Evolutionary conservation across 2,797 vertebrate species (phyloP), one percentile per base, ranked within the genome.

Genomic region (Sciurus carolinensis): DNA sequence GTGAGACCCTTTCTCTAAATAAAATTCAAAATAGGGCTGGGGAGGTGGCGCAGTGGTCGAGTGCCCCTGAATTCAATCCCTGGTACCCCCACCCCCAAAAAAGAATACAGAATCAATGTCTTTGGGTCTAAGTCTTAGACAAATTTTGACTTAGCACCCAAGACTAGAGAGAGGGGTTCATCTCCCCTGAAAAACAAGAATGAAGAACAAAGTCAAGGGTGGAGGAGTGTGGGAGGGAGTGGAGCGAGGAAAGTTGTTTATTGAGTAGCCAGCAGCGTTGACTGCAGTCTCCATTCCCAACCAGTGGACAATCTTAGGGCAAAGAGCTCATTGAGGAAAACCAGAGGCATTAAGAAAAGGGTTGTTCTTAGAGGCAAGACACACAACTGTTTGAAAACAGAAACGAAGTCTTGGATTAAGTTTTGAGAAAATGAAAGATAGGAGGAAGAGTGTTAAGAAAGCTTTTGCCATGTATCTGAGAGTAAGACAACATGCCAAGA

Each of bases 131-230:
- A 73, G 26, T 39, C 67, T 93, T 73, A 12, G 80, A 33, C 52
- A 75, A 39, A 71, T 84, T 72, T 44, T 47, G 39, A 84, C 18
- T 90, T 76, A 50, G 8, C 28, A 52, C 42, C 20, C 7, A 3
- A 76, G 8, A 0, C 72, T 75, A n/a, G 6, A 52, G 6, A 52
- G 30, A 76, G 39, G 87, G 5, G 44, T 72, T 90, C n/a, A 52
- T 92, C 85, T 90, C 33, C n/a, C 20, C 76, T 42, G 39, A 64
- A 95, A 39, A 47, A 36, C 82, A 76, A 80, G 39, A 30, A 81
- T 22, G n/a, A 54, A 93, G 26, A 85, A 39, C 15, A 30, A 47
- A 90, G 36, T 67, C 57, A 64, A 72, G 24, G 44, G 11, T 81
- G 3, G 4, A 71, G 54, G 72, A 57, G 12, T 24, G 2, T 6